Evolutionary conservation across 2,888 invertebrate genomes (phyloP).

Genomic region (Netelia virgata): DNA sequence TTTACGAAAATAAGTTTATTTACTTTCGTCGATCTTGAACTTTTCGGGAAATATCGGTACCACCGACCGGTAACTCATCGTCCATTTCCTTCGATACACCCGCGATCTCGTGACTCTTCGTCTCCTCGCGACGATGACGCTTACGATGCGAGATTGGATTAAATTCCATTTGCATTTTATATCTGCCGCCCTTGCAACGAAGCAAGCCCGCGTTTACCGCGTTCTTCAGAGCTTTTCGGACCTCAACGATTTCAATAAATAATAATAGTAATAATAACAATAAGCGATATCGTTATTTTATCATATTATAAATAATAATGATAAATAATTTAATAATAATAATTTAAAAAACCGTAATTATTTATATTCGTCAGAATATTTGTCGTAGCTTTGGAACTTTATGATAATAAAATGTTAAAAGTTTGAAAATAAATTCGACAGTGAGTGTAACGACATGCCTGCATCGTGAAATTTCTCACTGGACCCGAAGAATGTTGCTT

Average conservation of each 20-base stretch:
- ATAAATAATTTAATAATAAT: background rate
- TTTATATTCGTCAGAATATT: background rate
- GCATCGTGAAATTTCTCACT: conserved; percentile 75
- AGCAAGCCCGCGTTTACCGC: conserved; percentile 78
- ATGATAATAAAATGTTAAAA: background rate
- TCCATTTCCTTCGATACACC: conserved; percentile 23
- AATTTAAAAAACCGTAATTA: background rate
- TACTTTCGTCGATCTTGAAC: conserved; percentile 53
- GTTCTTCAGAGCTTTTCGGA: conserved; percentile 78
- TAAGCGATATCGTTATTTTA: background rate
- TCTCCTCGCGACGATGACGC: conserved; percentile 36
- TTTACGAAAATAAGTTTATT: background rate
- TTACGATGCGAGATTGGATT: conserved; percentile 64
- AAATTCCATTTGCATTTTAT: conserved; percentile 74
- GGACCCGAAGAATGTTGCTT: conserved; percentile 67
- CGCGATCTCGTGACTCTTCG: conserved; percentile 12
- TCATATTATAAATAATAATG: background rate
- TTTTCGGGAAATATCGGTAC: conserved; percentile 51
- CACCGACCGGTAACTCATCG: conserved; percentile 45
- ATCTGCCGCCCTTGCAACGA: conserved; percentile 76
- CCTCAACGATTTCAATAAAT: conserved; percentile 65
- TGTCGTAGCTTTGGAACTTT: background rate
- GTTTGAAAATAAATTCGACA: background rate
- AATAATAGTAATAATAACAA: background rate
- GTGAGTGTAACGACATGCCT: conserved; percentile 72